Conservation (phyloP, 1,140 invertebrate genomes). For the Ooceraea biroi region DNA sequence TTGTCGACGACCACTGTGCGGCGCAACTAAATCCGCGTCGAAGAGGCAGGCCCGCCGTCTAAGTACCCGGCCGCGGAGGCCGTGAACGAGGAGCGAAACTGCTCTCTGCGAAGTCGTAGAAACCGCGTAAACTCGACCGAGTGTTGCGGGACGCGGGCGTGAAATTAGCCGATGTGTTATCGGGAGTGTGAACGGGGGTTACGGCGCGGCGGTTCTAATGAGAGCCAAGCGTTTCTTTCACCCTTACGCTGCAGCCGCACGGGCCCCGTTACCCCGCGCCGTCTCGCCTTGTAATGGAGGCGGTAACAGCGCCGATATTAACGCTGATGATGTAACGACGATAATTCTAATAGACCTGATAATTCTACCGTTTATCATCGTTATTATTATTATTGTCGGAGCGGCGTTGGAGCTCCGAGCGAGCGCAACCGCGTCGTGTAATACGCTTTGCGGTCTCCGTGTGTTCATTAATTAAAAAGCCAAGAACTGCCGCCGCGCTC, state of each 20-base stretch:
- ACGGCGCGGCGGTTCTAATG: conserved; percentile 64
- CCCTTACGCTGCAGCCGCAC: conserved; percentile 12
- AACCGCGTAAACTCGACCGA: conserved; percentile 47
- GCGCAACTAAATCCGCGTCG: conserved; percentile 25
- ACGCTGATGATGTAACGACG: conserved; percentile 6
- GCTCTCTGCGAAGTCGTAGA: conserved; percentile 51
- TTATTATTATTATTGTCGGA: conserved; percentile 65
- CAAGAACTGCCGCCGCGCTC: conserved; percentile 60
- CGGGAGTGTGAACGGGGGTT: conserved; percentile 31
- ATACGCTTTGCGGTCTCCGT: conserved; percentile 67
- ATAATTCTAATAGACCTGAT: conserved; percentile 46
- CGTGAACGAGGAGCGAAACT: conserved; percentile 18
- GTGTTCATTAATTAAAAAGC: conserved; percentile 83
- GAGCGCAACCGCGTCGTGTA: neutral
- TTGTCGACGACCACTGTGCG: conserved; percentile 26
- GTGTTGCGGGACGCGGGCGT: conserved; percentile 58
- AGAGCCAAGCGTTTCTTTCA: conserved; percentile 42
- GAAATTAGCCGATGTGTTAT: conserved; percentile 76
- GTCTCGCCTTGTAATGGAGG: conserved; percentile 35
- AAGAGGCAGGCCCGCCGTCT: neutral
- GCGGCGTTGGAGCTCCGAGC: neutral
- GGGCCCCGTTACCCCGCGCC: no score
- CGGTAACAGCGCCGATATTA: conserved; percentile 41
- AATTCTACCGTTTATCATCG: conserved; percentile 25
- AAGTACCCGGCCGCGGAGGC: neutral